Conservation (phyloP, 2,797 vertebrate genomes). For the Pantherophis alleghaniensis region DNA sequence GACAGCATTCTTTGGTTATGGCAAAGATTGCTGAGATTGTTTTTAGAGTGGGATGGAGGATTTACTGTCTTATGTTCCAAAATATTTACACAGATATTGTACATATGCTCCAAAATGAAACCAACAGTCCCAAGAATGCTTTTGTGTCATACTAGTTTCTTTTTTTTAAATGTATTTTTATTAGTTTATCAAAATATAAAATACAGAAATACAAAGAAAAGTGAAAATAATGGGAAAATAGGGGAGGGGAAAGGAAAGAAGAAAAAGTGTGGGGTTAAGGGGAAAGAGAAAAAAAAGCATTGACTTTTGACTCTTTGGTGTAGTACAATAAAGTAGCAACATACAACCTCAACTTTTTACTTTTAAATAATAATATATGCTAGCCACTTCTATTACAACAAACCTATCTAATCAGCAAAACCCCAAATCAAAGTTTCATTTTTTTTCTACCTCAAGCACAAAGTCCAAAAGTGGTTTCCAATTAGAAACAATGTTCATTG, state of each 20-base stretch:
- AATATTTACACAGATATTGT: background rate
- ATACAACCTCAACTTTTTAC: background rate
- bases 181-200: background rate
- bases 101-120: background rate
- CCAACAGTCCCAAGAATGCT: background rate
- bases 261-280: background rate
- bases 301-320: background rate
- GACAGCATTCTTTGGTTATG: background rate
- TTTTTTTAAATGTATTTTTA: background rate
- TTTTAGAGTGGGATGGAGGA: background rate
- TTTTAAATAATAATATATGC: background rate
- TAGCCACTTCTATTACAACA: background rate
- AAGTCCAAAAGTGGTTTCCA: background rate
- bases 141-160: background rate
- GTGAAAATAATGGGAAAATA: background rate
- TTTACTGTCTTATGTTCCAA: background rate
- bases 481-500: background rate
- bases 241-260: background rate
- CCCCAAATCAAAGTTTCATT: background rate
- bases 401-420: background rate
- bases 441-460: background rate
- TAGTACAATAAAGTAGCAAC: background rate
- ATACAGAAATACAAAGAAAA: background rate
- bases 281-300: background rate
- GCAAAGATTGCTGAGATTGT: background rate